Evolutionary conservation across 2,797 vertebrate genomes (phyloP), one percentile per base, ranked within the genome.

Genomic region (Alcedo quadribrachys): DNA sequence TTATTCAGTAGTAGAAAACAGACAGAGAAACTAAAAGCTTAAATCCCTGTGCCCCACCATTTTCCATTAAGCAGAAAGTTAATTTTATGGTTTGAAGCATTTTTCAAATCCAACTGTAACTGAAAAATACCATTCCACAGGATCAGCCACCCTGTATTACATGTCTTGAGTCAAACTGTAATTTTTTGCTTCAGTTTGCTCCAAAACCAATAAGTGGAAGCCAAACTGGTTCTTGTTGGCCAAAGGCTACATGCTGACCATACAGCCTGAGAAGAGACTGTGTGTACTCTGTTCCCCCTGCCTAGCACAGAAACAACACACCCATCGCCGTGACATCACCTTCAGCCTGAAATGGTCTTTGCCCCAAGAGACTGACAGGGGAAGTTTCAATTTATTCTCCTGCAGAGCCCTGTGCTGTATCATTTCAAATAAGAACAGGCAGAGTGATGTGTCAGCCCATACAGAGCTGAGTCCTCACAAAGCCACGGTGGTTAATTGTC

Each of bases 341-440:
- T 91, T 70, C 93, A 68, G 60, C 50, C 61, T 51, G 51, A 94
- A 89, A 91, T 19, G 53, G 55, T 74, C 66, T 53, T 85, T 94
- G 89, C 67, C 86, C 25, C 2, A 3, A 86, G 58, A 68, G 76
- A 89, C 86, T 66, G 55, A 83, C 8, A 5, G 6, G 55, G 70
- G 55, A 91, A 93, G 75, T 91, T 92, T 82, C 91, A 62, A 57
- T 93, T 85, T 85, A 46, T 89, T 85, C 82, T 93, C 32, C 73
- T 86, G 81, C 65, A 88, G 77, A 42, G 81, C 24, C 68, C 50
- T 92, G 55, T 4, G 14, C 50, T 48, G 61, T 63, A 84, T 60
- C 70, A 91, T 85, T 86, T 73, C 61, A 80, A 92, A 81, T 8
- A 92, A 48, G 40, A 53, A 27, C 5, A 91, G 51, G 40, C 73